These are phyloP conservation scores for Artibeus lituratus DNA, from an alignment of 2,797 vertebrate genomes.

Conservation along the genomic window DNA sequence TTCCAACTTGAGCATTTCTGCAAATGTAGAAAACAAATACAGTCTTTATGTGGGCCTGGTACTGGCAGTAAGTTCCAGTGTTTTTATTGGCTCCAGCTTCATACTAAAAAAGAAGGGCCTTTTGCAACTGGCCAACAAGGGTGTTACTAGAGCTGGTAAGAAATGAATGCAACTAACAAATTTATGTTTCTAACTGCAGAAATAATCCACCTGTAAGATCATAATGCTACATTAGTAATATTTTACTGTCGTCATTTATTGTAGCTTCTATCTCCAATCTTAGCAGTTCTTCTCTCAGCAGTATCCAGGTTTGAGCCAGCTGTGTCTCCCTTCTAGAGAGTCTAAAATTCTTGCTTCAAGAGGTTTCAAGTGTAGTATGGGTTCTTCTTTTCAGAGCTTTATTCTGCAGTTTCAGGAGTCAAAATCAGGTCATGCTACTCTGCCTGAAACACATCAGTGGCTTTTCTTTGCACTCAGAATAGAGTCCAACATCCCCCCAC, in stretches of 20 bases:
- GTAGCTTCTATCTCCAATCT: neutral
- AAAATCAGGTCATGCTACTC: neutral
- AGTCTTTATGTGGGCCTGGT: constrained; percentile 81
- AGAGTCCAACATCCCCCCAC: neutral
- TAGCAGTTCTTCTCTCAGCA: neutral
- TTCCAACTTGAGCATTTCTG: constrained; percentile 61
- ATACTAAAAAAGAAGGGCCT: constrained; percentile 89
- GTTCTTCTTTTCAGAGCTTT: neutral
- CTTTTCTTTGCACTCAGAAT: neutral
- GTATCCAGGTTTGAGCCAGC: neutral
- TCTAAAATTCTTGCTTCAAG: neutral
- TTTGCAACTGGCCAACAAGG: constrained; percentile 82
- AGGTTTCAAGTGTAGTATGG: neutral
- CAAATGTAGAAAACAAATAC: constrained; percentile 72
- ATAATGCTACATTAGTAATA: neutral
- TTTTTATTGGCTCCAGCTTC: constrained; percentile 87
- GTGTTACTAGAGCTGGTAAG: constrained; percentile 84
- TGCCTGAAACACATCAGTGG: neutral
- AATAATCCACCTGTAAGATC: neutral
- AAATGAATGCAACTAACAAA: neutral
- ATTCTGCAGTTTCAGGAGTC: neutral
- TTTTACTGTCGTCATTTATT: neutral
- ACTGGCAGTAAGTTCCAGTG: constrained; percentile 82
- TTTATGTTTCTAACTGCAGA: neutral
- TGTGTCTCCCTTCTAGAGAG: neutral